Base-by-base conservation (phyloP, 2,888 invertebrate species). In the Thecophora atra region DNA sequence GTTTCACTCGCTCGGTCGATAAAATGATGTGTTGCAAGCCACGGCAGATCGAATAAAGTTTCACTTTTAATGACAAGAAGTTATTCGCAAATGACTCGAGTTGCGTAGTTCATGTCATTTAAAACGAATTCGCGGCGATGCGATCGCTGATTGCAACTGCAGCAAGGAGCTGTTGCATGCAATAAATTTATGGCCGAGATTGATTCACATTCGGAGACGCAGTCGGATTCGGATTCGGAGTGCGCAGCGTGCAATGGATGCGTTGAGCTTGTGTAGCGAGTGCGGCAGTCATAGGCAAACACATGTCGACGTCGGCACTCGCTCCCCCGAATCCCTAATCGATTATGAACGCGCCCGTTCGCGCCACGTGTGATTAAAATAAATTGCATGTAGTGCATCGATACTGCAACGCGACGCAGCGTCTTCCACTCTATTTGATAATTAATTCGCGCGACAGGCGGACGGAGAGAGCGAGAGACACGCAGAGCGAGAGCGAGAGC, bases 281-380 rank as follows among this genome's bases (percentile, higher is more conserved):
- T 73, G 72, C 70, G 52, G 72, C 71, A 69, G 72, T 72, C 73
- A 54, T 73, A 75, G 71, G 60, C 72, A 73, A 74, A 76, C 70
- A 70, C 28, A 37, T 70, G 70, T 70, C 52, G 65, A 60, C 56
- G 72, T 70, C 58, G 54, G 30, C 51, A 67, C 60, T 51, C 42
- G 52, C 15, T 67, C 54, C 21, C 56, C 64, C 24, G 21, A 26
- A 68, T 73, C 73, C 75, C 74, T 75, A 83, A 81, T 82, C 82
- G 82, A 79, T 81, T 81, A 82, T 80, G 79, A 81, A 81, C 81
- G 82, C 78, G 82, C 64, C 65, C 65, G 68, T 67, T 72, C 67
- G 74, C 52, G 58, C 52, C n/a, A 70, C 77, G 81, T 82, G 81
- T 79, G 81, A 82, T 80, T 81, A 78, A 83, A 81, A 82, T 80